These are phyloP conservation scores for Falco columbarius DNA, from an alignment of 2,797 vertebrate genomes.

Conservation along the genomic window DNA sequence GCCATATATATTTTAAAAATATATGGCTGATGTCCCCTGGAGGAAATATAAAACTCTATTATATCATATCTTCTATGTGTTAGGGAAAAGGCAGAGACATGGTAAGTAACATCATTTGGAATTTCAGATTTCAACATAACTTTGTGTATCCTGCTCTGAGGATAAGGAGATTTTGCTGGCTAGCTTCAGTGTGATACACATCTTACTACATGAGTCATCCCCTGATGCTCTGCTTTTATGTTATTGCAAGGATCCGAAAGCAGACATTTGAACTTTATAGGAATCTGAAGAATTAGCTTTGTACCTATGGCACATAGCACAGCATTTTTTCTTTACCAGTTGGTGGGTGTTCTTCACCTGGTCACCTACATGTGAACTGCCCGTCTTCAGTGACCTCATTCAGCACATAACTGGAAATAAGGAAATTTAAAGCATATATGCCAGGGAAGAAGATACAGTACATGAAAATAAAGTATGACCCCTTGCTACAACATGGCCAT, in stretches of 20 bases:
- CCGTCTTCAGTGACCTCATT: neutral
- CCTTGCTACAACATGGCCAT: neutral
- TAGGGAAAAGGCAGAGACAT: neutral
- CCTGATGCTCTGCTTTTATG: neutral
- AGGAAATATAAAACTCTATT: neutral
- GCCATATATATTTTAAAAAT: neutral
- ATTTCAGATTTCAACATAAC: neutral
- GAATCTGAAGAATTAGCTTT: neutral
- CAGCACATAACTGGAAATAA: neutral
- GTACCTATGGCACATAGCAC: neutral
- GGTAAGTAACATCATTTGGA: neutral
- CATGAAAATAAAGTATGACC: neutral
- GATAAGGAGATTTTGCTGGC: neutral
- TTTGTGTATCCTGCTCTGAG: neutral
- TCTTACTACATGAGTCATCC: neutral
- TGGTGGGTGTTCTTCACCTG: neutral
- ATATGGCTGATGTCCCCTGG: neutral
- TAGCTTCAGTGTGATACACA: neutral
- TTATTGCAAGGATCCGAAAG: neutral
- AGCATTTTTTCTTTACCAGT: neutral
- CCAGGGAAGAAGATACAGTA: neutral
- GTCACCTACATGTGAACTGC: neutral
- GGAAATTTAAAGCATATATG: neutral
- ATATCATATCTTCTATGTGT: neutral
- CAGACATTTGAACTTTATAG: neutral